A percentile compares a stretch with the other conserved stretches of the same genome.
Evolutionary conservation across 2,113 vertebrate species (phyloP).

Genomic region (Aix galericulata): DNA sequence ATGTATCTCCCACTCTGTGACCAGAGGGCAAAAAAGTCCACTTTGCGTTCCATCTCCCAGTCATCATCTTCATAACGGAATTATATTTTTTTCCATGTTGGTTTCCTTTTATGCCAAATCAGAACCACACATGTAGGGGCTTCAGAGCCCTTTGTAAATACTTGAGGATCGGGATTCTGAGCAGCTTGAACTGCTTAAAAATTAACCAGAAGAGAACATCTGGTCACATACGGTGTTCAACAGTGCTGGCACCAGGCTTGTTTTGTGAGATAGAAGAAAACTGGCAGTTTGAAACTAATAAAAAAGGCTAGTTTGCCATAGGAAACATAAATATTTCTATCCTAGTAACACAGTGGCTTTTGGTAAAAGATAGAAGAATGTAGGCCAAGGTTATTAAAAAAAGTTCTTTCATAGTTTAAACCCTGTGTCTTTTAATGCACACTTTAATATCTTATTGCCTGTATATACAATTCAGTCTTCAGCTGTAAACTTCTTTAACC

Average conservation of each 20-base stretch:
- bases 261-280: background rate
- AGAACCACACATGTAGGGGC: background rate
- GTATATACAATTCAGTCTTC: background rate
- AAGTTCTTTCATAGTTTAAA: constrained; percentile 33
- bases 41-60: background rate
- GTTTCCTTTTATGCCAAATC: background rate
- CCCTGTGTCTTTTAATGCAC: constrained; percentile 33
- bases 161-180: background rate
- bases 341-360: background rate
- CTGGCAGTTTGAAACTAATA: background rate
- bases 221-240: background rate
- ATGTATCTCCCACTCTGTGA: background rate
- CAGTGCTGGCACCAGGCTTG: background rate
- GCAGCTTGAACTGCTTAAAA: background rate
- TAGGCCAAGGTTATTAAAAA: background rate
- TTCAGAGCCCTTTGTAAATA: background rate
- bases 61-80: background rate
- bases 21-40: background rate
- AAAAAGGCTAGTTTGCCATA: background rate
- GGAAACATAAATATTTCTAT: background rate
- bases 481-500: background rate
- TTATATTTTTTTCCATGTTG: background rate
- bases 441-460: background rate
- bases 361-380: background rate
- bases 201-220: background rate